Conservation (phyloP, 2,888 invertebrate genomes). For the Mythimna impura region DNA sequence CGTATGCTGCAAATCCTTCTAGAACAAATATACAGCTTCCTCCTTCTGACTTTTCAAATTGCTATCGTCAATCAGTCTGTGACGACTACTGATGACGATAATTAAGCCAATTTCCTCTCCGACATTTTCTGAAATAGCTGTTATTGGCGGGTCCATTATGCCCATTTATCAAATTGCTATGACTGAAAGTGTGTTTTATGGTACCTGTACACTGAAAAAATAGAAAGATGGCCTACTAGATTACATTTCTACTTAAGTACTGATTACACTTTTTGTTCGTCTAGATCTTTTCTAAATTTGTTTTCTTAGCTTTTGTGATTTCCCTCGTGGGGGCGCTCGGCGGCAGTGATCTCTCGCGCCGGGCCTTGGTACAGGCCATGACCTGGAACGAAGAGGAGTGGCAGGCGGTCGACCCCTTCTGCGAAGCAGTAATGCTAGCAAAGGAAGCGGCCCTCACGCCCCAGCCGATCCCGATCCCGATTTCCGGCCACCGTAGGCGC, state of each 20-base stretch:
- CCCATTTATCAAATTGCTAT: conserved; percentile 18
- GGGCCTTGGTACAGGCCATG: too few relatives aligned
- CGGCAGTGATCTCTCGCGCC: too few relatives aligned
- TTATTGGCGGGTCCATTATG: neutral
- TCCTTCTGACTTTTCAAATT: conserved; percentile 69
- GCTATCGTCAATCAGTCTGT: neutral
- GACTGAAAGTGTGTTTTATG: neutral
- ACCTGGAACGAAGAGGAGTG: too few relatives aligned
- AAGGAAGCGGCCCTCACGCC: too few relatives aligned
- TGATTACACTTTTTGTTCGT: too few relatives aligned
- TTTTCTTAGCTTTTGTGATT: too few relatives aligned
- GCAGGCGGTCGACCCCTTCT: too few relatives aligned
- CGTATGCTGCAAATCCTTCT: conserved; percentile 81
- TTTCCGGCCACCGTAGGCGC: too few relatives aligned
- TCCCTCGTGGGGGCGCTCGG: too few relatives aligned
- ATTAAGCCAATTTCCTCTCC: conserved; percentile 29
- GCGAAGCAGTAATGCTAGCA: too few relatives aligned
- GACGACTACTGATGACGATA: neutral
- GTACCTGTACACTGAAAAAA: neutral
- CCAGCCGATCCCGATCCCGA: too few relatives aligned
- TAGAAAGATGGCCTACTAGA: neutral
- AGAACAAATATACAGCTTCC: conserved; percentile 82
- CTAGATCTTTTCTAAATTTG: too few relatives aligned
- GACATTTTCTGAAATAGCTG: conserved; percentile 15
- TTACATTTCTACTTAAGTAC: neutral